A percentile compares a stretch with the other conserved stretches of the same genome.
Conservation (phyloP, 2,113 vertebrate genomes). For the Ptilorrhoa leucosticta region DNA sequence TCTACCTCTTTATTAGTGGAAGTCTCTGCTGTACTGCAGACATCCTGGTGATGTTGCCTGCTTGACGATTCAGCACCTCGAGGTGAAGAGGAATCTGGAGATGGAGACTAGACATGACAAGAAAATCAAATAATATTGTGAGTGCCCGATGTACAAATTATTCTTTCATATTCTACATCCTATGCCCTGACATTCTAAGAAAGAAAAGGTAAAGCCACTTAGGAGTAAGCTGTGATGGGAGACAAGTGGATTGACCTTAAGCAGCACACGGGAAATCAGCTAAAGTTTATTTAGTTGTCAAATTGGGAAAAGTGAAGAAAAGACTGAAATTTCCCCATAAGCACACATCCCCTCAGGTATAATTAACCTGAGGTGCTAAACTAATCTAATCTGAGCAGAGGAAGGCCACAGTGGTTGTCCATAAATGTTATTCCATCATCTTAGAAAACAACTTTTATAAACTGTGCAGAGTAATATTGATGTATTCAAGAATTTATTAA, state of each 20-base stretch:
- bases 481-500: neutral
- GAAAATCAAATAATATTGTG: conserved; percentile 11
- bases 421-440: neutral
- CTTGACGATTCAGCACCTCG: conserved; percentile 88
- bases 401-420: neutral
- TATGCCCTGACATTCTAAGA: neutral
- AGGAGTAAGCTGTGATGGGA: neutral
- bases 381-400: neutral
- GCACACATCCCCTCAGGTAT: neutral
- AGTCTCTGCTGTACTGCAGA: conserved; percentile 75
- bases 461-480: neutral
- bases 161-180: neutral
- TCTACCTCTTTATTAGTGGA: conserved; percentile 88
- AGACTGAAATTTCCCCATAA: neutral
- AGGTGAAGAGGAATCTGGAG: conserved; percentile 85
- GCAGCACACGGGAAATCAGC: neutral
- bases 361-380: neutral
- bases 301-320: neutral
- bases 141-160: neutral
- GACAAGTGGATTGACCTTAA: neutral
- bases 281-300: neutral
- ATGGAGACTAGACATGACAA: conserved; percentile 79
- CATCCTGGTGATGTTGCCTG: conserved; percentile 78
- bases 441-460: neutral
- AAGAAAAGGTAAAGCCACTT: neutral